Percentiles rank a stretch among this genome's conserved stretches.
These are phyloP conservation scores for Thaumatotibia leucotreta DNA, from an alignment of 1,140 invertebrate genomes.

Conservation along the genomic window DNA sequence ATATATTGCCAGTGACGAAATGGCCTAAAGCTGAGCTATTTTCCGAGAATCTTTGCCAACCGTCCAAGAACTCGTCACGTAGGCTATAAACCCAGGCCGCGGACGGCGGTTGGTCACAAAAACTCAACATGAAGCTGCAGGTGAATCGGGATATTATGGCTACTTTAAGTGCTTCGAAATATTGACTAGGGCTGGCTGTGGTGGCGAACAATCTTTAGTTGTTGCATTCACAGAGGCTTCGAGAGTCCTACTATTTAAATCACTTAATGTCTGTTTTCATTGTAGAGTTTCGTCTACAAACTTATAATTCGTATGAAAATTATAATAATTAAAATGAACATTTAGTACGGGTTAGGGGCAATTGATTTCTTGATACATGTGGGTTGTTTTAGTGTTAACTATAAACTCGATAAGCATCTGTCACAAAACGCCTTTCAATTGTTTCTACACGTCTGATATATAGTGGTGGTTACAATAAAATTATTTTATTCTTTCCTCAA, in stretches of 20 bases:
- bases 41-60: constrained; percentile 15
- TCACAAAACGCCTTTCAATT: background rate
- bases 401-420: background rate
- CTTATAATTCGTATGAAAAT: too few species aligned
- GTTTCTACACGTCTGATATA: background rate
- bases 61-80: constrained; percentile 42
- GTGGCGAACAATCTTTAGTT: background rate
- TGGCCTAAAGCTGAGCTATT: background rate
- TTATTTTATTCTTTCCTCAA: background rate
- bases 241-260: too few species aligned
- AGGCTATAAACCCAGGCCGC: constrained; percentile 46
- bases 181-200: background rate
- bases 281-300: too few species aligned
- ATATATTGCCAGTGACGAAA: too few species aligned
- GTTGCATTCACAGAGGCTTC: too few species aligned
- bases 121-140: constrained; percentile 34
- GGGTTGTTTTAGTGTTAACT: background rate
- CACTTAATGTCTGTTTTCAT: too few species aligned
- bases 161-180: background rate
- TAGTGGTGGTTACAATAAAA: background rate
- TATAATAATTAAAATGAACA: too few species aligned
- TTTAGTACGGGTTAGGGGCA: background rate
- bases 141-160: constrained; percentile 33
- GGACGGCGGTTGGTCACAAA: constrained; percentile 38
- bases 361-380: background rate